Conservation (phyloP, 2,888 invertebrate species). For the Chrysotoxum bicinctum region DNA sequence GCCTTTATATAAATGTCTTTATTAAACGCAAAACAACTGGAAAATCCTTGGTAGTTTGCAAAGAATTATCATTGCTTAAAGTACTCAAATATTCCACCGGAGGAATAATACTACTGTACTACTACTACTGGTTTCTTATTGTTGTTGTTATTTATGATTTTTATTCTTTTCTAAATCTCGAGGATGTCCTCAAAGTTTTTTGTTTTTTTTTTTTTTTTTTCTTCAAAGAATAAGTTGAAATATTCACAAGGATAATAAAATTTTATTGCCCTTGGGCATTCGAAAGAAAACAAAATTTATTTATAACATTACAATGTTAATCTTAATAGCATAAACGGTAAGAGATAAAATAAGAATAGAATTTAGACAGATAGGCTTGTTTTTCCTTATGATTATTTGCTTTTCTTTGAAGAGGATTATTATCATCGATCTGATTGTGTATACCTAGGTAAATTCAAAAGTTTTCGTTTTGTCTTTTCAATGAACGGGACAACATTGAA, state of each 20-base stretch:
- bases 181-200: conserved; percentile 27
- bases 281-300: conserved; percentile 52
- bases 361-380: neutral
- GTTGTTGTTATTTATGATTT: conserved; percentile 4
- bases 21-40: neutral
- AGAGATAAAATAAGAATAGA: neutral
- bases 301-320: conserved; percentile 65
- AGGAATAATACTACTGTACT: conserved; percentile 6
- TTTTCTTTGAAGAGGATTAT: neutral
- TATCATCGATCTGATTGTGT: conserved; percentile 6
- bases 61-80: conserved; percentile 19
- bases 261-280: conserved; percentile 59
- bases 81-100: neutral
- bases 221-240: conserved; percentile 25
- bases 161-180: conserved; percentile 1
- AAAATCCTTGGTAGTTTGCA: neutral
- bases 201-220: neutral
- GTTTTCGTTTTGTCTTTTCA: conserved; percentile 1
- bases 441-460: conserved; percentile 61
- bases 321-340: conserved; percentile 17
- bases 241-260: conserved; percentile 63
- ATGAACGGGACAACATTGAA: conserved; percentile 14
- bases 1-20: neutral
- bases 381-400: conserved; percentile 14
- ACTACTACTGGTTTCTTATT: neutral